These are phyloP conservation scores for Drosophila subquinaria DNA, from an alignment of 2,888 invertebrate species.

Conservation along the genomic window DNA sequence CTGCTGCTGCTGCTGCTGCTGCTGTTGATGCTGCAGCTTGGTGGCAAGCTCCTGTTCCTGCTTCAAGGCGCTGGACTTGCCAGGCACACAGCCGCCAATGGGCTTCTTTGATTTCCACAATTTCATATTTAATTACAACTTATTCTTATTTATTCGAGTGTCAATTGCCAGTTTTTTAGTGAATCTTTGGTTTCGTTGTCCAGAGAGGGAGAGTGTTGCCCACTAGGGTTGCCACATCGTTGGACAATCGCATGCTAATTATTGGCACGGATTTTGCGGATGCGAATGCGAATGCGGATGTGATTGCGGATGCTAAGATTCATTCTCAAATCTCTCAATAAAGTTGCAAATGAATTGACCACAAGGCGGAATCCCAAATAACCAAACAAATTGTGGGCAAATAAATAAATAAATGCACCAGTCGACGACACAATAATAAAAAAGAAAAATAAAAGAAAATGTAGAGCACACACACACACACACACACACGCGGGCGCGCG, in stretches of 20 bases:
- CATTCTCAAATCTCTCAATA: constrained; percentile 26
- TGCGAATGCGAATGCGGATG: not conserved
- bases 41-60: constrained; percentile 78
- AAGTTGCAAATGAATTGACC: constrained; percentile 8
- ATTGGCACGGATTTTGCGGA: constrained; percentile 1
- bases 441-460: constrained; percentile 60
- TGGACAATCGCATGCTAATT: constrained; percentile 12
- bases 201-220: constrained; percentile 4
- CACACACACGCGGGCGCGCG: constrained; percentile 29
- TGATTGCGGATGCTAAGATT: constrained; percentile 14
- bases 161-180: constrained; percentile 4
- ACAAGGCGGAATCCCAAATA: constrained; percentile 31
- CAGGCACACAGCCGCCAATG: constrained; percentile 85
- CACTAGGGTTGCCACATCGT: constrained; percentile 17
- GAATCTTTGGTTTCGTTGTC: constrained; percentile 4
- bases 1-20: constrained; percentile 57
- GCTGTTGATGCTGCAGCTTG: constrained; percentile 57
- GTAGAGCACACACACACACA: constrained; percentile 46
- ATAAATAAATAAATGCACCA: constrained; percentile 32
- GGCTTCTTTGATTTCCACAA: constrained; percentile 86
- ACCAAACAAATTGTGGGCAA: constrained; percentile 13
- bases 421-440: constrained; percentile 42
- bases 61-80: constrained; percentile 81
- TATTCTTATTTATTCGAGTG: not conserved
- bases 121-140: constrained; percentile 78